Base-by-base conservation (phyloP, 2,888 invertebrate species). In the Lithophane socia region DNA sequence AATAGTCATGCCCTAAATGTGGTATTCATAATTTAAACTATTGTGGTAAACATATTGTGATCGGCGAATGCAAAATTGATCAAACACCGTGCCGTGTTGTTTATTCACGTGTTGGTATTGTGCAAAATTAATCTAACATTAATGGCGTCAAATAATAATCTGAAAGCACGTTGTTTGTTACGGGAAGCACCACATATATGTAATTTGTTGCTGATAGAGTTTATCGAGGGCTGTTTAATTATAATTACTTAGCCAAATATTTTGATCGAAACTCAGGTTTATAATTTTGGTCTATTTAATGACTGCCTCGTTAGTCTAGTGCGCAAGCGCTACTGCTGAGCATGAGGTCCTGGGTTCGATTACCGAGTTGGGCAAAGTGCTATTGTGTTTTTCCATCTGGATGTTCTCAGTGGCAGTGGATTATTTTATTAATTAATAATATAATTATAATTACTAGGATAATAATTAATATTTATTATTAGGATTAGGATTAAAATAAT, bases 121-220 rank as follows among this genome's bases (percentile, higher is more conserved):
- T 66, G 24, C 56, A 75, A 80, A 85, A 81, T 85, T 75, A 81
- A 85, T 85, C 21, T 69, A 70, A 65, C 68, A 68, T 73, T 56
- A 75, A 70, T 67, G 66, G 75, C 54, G 42, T 29, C 49, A 77
- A 70, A 77, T 71, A 72, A 84, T 77, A 73, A 67, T 56, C 47
- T 73, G 66, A 67, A 76, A 65, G 47, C 54, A 44, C 54, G 49
- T 58, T 72, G 72, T 84, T 79, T 67, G 72, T 49, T 37, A 13
- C 24, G 42, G 65, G 68, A 78, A 79, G 73, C 72, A 74, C 56
- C 44, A 16, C 37, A 47, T 29, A 29, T 29, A 29, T 67, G n/a
- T 77, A 37, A 70, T 82, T 58, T 63, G 73, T 70, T 42, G 44
- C 24, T 72, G 61, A 79, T 56, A 47, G 24, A 61, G 29, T 79